Percentiles rank a stretch among this genome's conserved stretches.
These are phyloP conservation scores for Sebastes iracundus DNA, from an alignment of 2,797 vertebrate genomes.

Conservation along the genomic window DNA sequence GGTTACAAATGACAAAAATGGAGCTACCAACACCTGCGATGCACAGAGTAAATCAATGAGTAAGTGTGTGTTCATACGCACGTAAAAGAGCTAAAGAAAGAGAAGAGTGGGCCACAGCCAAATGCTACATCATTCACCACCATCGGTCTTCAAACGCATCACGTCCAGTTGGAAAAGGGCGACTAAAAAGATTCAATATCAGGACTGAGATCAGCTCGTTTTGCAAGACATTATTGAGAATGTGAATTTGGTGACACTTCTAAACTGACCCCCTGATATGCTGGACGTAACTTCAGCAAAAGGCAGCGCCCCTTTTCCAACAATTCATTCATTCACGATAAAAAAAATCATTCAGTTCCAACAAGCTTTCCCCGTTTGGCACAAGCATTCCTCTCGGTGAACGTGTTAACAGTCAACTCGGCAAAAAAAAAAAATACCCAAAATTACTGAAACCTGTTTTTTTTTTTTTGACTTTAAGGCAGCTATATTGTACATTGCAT, in stretches of 20 bases:
- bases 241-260: neutral
- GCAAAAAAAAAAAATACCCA: slow-evolving; percentile 23
- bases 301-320: neutral
- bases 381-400: slow-evolving; percentile 13
- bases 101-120: neutral
- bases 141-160: slow-evolving; percentile 3
- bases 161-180: neutral
- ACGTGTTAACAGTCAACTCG: slow-evolving; percentile 41
- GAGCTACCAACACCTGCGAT: neutral
- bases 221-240: neutral
- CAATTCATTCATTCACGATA: neutral
- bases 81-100: neutral
- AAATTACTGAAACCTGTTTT: slow-evolving; percentile 3
- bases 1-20: neutral
- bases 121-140: slow-evolving; percentile 32
- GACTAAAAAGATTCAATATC: neutral
- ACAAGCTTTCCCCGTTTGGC: slow-evolving; percentile 50
- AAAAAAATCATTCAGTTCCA: slow-evolving; percentile 3
- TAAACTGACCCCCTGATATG: neutral
- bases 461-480: slow-evolving; percentile 59
- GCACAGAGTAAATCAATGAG: too few relatives aligned
- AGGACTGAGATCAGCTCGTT: neutral
- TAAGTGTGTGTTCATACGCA: slow-evolving; percentile 2
- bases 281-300: neutral
- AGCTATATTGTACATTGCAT: slow-evolving; percentile 55